phyloP scores from a whole-genome alignment of 1,140 invertebrate species.

The Chironomus tepperi region DNA sequence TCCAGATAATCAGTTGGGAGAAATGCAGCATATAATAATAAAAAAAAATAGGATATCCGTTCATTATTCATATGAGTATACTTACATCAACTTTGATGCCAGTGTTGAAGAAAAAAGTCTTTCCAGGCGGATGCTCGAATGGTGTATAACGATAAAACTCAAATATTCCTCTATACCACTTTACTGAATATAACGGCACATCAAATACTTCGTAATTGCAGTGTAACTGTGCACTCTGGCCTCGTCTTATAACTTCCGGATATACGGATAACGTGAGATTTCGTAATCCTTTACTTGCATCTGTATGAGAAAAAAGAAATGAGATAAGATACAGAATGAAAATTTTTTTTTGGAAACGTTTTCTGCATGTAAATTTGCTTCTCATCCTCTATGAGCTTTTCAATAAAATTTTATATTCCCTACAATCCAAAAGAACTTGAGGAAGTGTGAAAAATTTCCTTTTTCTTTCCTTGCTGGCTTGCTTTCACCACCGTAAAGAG shows the following conservation, averaged over 20 bases:
- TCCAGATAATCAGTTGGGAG: too few relatives aligned
- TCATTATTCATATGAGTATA: conserved; percentile 31
- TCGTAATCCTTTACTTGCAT: conserved; percentile 37
- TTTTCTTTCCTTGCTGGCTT: too few relatives aligned
- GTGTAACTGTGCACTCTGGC: conserved; percentile 43
- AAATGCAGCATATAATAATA: too few relatives aligned
- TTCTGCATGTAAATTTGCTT: not conserved
- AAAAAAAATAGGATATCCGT: too few relatives aligned
- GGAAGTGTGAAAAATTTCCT: not conserved
- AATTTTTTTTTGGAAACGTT: not conserved
- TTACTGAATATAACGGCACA: conserved; percentile 61
- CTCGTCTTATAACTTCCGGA: conserved; percentile 44
- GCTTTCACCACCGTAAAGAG: too few relatives aligned
- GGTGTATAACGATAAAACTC: conserved; percentile 65
- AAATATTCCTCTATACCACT: conserved; percentile 65
- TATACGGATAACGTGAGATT: conserved; percentile 44
- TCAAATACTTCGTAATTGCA: conserved; percentile 63
- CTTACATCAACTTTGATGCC: conserved; percentile 67
- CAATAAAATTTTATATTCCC: not conserved
- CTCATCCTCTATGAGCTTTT: not conserved
- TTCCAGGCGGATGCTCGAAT: conserved; percentile 51
- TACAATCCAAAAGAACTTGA: not conserved
- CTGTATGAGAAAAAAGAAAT: conserved; percentile 3
- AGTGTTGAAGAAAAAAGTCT: conserved; percentile 52
- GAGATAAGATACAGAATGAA: not conserved